These are phyloP conservation scores for Chironomus striatipennis DNA, from an alignment of 1,140 invertebrate species.

Conservation along the genomic window DNA sequence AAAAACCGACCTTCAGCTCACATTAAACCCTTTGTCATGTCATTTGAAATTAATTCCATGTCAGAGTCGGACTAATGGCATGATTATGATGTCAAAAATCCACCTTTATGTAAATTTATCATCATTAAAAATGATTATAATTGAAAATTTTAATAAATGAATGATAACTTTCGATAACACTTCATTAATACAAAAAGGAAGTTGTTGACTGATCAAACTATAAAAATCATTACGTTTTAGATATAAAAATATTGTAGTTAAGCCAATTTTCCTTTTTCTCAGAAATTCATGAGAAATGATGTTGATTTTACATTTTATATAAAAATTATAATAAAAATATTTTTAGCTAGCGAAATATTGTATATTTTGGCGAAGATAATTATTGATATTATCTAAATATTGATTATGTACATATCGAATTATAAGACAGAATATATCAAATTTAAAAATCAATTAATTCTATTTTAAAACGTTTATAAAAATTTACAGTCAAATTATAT, in stretches of 20 bases:
- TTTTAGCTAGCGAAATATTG: slow-evolving; percentile 7
- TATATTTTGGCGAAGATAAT: background rate
- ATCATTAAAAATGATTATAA: background rate
- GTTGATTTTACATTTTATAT: too few relatives aligned
- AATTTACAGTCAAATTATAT: too few relatives aligned
- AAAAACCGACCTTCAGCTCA: background rate
- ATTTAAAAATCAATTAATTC: too few relatives aligned
- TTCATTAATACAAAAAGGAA: too few relatives aligned
- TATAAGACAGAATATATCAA: background rate
- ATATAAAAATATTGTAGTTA: background rate
- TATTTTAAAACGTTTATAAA: too few relatives aligned
- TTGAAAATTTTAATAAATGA: background rate
- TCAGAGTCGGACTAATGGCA: background rate
- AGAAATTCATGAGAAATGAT: background rate
- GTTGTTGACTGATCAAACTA: too few relatives aligned
- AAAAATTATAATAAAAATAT: background rate
- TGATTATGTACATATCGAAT: background rate
- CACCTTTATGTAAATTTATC: slow-evolving; percentile 9
- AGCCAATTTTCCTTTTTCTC: background rate
- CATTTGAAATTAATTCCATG: slow-evolving; percentile 3
- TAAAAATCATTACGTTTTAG: background rate
- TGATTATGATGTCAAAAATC: background rate
- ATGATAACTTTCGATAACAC: background rate
- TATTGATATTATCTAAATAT: background rate
- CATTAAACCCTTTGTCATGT: slow-evolving; percentile 8